Evolutionary conservation across 53 echinoderm and acorn worm genomes (phyloP).

Genomic region (Paelopatides confundens): DNA sequence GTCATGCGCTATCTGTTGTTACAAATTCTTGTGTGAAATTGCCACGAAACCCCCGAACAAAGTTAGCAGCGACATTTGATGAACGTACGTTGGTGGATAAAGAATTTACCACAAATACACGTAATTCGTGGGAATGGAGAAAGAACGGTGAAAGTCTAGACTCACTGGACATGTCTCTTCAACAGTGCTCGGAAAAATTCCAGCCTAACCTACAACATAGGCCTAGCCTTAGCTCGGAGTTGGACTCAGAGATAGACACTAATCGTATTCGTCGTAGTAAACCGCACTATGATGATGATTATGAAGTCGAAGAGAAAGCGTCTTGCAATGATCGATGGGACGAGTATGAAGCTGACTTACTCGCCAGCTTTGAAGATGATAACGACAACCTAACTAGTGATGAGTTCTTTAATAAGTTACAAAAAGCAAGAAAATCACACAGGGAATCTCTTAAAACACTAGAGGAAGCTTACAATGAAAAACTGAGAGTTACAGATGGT

Average conservation of each 20-base stretch:
- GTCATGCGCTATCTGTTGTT: constrained; percentile 81
- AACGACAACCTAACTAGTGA: constrained; percentile 74
- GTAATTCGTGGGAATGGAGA: constrained; percentile 12
- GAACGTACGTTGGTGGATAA: constrained; percentile 10
- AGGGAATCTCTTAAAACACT: constrained; percentile 71
- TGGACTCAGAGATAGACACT: too few species aligned
- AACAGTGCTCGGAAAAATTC: not conserved
- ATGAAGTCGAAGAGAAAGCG: not conserved
- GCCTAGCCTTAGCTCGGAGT: not conserved
- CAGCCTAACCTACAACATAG: constrained; percentile 36
- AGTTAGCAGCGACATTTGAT: constrained; percentile 77
- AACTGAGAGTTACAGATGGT: constrained; percentile 57
- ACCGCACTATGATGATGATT: not conserved
- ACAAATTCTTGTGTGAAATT: constrained; percentile 90
- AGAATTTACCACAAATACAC: constrained; percentile 40
- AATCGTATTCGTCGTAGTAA: not conserved
- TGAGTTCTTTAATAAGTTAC: constrained; percentile 83
- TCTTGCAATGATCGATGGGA: not conserved
- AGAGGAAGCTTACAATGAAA: constrained; percentile 80
- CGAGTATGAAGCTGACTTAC: constrained; percentile 19
- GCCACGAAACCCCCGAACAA: constrained; percentile 81
- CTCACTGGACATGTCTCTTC: not conserved
- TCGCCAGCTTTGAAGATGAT: constrained; percentile 58
- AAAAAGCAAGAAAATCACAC: constrained; percentile 76
- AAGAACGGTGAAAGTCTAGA: not conserved